Conservation (phyloP, 2,113 vertebrate species). For the Alethe diademata region DNA sequence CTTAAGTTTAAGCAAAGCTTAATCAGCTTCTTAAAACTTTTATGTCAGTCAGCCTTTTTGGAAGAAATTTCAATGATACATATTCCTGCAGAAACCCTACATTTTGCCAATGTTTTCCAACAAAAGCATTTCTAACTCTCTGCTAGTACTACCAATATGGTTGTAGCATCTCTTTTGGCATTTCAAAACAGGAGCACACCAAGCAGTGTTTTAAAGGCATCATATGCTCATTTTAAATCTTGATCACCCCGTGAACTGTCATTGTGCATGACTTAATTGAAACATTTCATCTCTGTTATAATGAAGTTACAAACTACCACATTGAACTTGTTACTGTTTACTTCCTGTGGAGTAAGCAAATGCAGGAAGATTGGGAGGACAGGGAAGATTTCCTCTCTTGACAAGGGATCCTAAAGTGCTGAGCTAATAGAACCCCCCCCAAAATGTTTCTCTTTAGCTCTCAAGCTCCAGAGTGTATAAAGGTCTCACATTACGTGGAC, state of each 20-base stretch:
- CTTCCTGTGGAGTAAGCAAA: not conserved
- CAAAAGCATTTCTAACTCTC: not conserved
- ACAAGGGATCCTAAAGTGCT: not conserved
- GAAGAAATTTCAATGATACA: not conserved
- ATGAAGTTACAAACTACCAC: not conserved
- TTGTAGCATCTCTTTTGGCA: not conserved
- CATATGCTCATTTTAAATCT: not conserved
- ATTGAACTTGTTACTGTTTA: not conserved
- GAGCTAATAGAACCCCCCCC: not conserved
- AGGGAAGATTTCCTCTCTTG: not conserved
- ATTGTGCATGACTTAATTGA: not conserved
- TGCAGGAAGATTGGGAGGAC: not conserved
- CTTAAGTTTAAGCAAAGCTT: not conserved
- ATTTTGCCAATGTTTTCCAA: not conserved
- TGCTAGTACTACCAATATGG: not conserved
- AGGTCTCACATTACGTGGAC: fast-evolving
- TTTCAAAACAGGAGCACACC: not conserved
- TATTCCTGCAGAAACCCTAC: not conserved
- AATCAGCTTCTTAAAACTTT: not conserved
- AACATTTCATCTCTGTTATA: not conserved
- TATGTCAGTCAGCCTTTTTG: not conserved
- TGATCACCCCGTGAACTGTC: not conserved
- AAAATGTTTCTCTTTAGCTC: not conserved
- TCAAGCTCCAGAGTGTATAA: not conserved
- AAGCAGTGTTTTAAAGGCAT: not conserved